Evolutionary conservation across 2,797 vertebrate species (phyloP).

Genomic region (Acrossocheilus fasciatus): DNA sequence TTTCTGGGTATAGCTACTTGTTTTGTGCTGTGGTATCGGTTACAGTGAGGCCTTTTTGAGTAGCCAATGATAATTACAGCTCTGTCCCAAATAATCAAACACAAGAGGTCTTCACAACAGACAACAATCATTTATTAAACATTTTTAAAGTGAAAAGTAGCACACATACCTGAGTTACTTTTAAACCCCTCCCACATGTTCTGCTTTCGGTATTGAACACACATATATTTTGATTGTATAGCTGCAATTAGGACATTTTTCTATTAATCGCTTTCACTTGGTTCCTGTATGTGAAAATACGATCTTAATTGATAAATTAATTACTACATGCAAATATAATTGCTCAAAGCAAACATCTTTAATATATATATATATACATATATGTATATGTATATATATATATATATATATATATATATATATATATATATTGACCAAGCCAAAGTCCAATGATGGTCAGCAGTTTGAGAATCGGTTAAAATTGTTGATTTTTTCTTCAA

Average conservation of each 20-base stretch:
- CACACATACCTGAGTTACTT: slow-evolving; percentile 54
- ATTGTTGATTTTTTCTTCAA: not conserved
- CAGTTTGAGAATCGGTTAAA: not conserved
- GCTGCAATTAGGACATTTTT: slow-evolving; percentile 1
- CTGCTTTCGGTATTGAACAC: not conserved
- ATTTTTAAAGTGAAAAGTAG: slow-evolving; percentile 55
- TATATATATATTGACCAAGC: not conserved
- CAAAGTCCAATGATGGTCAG: not conserved
- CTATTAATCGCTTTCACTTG: not conserved
- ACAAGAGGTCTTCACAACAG: slow-evolving; percentile 38
- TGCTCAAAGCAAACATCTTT: not conserved
- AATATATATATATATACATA: not conserved
- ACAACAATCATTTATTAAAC: slow-evolving; percentile 53
- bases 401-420: not conserved
- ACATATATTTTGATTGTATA: slow-evolving; percentile 21
- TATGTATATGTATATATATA: too few species aligned
- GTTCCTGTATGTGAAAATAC: slow-evolving; percentile 20
- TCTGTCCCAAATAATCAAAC: slow-evolving; percentile 6
- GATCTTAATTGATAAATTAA: not conserved
- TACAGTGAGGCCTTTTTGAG: not conserved
- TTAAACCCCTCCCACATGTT: slow-evolving; percentile 26
- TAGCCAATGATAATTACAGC: not conserved
- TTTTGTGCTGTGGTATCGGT: not conserved
- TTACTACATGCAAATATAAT: slow-evolving; percentile 15
- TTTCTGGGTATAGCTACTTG: not conserved